Conservation (phyloP, 2,888 invertebrate species). For the Drosophila quinaria region DNA sequence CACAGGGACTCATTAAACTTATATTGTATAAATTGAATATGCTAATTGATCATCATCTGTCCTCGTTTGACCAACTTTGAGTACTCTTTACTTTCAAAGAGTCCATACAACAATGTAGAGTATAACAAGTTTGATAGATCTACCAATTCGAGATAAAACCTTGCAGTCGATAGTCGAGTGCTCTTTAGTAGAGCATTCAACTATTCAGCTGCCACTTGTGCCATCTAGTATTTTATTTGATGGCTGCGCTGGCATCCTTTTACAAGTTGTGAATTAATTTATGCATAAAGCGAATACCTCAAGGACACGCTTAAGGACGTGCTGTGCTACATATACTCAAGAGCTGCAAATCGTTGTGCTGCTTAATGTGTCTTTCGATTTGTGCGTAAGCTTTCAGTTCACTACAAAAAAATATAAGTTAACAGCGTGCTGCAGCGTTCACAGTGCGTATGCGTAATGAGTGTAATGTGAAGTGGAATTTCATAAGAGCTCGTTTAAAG, state of each 20-base stretch:
- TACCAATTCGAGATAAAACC: background rate
- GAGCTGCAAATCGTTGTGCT: slow-evolving; percentile 45
- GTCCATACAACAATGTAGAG: background rate
- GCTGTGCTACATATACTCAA: slow-evolving; percentile 26
- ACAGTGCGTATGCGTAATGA: slow-evolving; percentile 57
- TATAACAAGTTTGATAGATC: background rate
- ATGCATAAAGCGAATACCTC: slow-evolving; percentile 35
- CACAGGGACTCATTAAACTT: background rate
- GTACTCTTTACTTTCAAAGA: background rate
- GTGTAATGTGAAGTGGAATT: background rate
- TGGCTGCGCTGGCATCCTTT: slow-evolving; percentile 15
- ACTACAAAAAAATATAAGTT: background rate
- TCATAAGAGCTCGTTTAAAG: background rate
- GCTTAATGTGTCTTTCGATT: slow-evolving; percentile 29
- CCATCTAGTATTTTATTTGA: slow-evolving; percentile 15
- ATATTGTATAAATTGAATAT: background rate
- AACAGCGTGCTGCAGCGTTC: background rate
- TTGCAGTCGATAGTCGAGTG: slow-evolving; percentile 12
- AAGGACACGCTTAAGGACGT: slow-evolving; percentile 57
- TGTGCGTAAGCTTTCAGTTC: slow-evolving; percentile 20
- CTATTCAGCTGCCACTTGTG: slow-evolving; percentile 13
- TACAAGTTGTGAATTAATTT: slow-evolving; percentile 39
- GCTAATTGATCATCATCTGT: slow-evolving; percentile 2
- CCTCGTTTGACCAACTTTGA: background rate
- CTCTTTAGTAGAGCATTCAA: slow-evolving; percentile 8